Evolutionary conservation across 2,113 vertebrate species (phyloP), one percentile per base, ranked within the genome.

Genomic region (Lophura nycthemera): DNA sequence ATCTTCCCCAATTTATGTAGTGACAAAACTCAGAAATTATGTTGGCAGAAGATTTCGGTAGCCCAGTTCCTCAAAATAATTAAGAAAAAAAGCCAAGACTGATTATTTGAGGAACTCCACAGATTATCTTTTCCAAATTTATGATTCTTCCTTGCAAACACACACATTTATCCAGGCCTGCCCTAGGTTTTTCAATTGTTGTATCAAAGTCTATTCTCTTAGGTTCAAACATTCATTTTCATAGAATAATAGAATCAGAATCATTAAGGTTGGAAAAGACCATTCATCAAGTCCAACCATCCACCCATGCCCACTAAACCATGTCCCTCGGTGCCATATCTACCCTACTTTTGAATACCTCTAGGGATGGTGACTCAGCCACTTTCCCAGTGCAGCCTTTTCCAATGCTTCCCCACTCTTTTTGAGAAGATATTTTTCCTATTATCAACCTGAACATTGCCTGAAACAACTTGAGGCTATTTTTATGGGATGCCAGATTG

Each of bases 61-160:
- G 27, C 15, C 15, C 7, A 21, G 8, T 67, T 85, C 14, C 6
- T 66, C 22, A 47, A 88, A 92, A 60, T 21, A 80, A 18, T 21
- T 50, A 56, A 67, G 24, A 57, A 50, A 59, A 54, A 92, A 85
- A 42, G 6, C 54, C 32, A 80, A 60, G 21, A 54, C 14, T 40
- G 10, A 54, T 78, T 42, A 11, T 50, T n/a, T 67, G 30, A 89
- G 24, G 59, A 94, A 77, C 24, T 43, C 40, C 9, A 24, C 11
- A 77, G 56, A 14, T 13, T 0, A 48, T 16, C 14, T 48, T 74
- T 5, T 20, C 47, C n/a, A 32, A n/a, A 80, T 4, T 1, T 1
- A n/a, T 6, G n/a, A 4, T 2, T 57, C 83, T 24, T 69, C 43
- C 45, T 93, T 73, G 7, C 5, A 43, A 59, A 63, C 0, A 4